Percentiles rank a stretch among this genome's conserved stretches.
phyloP scores from a whole-genome alignment of 2,888 invertebrate genomes.

The Agrilus cyanescens region DNA sequence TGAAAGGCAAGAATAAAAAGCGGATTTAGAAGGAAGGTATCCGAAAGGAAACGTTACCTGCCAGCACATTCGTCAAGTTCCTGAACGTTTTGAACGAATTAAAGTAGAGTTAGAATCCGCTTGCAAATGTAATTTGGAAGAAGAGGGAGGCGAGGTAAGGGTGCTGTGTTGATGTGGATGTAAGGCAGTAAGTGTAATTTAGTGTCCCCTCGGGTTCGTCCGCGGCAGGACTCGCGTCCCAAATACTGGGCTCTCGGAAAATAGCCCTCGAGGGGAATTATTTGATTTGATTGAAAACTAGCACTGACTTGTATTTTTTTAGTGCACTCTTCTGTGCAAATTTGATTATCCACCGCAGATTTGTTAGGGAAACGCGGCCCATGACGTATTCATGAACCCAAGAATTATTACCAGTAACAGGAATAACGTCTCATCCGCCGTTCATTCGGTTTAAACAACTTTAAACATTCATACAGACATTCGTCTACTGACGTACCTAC shows the following conservation, averaged over 20 bases:
- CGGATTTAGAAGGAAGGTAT: no score
- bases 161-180: slow-evolving; percentile 36
- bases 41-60: no score
- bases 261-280: slow-evolving; percentile 62
- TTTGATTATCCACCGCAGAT: slow-evolving; percentile 39
- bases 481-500: no score
- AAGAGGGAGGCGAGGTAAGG: slow-evolving; percentile 31
- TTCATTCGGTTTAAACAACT: no score
- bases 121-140: slow-evolving; percentile 35
- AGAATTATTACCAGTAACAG: no score
- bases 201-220: slow-evolving; percentile 33
- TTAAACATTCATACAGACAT: no score
- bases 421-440: no score
- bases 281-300: slow-evolving; percentile 57
- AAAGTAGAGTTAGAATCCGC: slow-evolving; percentile 31
- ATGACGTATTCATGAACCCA: slow-evolving; percentile 32
- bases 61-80: no score
- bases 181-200: slow-evolving; percentile 38
- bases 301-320: slow-evolving; percentile 34
- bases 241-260: slow-evolving; percentile 47
- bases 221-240: slow-evolving; percentile 27
- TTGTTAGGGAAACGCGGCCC: slow-evolving; percentile 30
- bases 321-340: slow-evolving; percentile 34
- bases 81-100: slow-evolving; percentile 17
- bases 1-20: no score